Percentiles rank a stretch among this genome's conserved stretches.
These are phyloP conservation scores for Cygnus buccinator DNA, from an alignment of 2,113 vertebrate genomes.

Conservation along the genomic window DNA sequence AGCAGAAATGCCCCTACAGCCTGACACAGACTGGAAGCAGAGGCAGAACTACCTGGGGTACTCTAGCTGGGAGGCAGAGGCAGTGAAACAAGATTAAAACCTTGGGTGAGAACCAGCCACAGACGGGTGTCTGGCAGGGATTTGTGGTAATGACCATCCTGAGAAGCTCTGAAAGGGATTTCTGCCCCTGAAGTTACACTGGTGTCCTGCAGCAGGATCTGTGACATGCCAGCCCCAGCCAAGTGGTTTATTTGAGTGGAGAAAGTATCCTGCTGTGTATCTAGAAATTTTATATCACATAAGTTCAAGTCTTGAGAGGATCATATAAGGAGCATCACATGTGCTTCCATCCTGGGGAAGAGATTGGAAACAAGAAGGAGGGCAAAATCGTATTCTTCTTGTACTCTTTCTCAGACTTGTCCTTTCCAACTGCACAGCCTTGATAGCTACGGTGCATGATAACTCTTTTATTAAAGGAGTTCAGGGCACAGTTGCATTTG, in stretches of 20 bases:
- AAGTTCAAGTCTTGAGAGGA: not conserved
- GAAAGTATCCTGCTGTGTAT: not conserved
- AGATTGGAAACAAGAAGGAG: not conserved
- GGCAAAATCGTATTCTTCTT: not conserved
- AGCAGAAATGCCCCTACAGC: not conserved
- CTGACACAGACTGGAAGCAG: not conserved
- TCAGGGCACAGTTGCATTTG: not conserved
- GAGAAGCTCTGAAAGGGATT: not conserved
- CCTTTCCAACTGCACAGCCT: not conserved
- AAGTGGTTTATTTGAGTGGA: not conserved
- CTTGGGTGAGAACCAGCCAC: not conserved
- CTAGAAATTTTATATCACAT: not conserved
- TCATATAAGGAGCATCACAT: not conserved
- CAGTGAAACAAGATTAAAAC: not conserved
- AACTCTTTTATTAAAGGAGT: not conserved
- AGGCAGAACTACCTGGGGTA: not conserved
- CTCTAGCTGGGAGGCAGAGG: not conserved
- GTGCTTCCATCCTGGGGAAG: not conserved
- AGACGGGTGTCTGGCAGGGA: not conserved
- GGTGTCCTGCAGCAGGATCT: not conserved
- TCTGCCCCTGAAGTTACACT: not conserved
- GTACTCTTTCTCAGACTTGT: not conserved
- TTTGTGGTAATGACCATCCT: not conserved
- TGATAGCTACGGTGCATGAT: not conserved
- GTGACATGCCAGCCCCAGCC: not conserved